Base-by-base conservation (phyloP, 30 jellyfish, hydroid and myxozoan species). In the Turritopsis dohrnii region DNA sequence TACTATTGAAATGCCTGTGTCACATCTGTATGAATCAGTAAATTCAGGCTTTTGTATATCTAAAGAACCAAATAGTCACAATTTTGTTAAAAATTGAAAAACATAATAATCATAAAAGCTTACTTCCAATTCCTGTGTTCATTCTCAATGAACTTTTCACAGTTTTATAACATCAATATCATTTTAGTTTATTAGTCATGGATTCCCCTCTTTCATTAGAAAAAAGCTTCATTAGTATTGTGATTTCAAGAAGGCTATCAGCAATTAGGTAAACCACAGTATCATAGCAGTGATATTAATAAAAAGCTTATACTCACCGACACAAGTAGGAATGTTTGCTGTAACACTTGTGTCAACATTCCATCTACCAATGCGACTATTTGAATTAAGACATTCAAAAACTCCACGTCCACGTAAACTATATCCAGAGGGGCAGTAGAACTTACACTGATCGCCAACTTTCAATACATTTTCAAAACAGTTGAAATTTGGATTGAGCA, bases 381-480 rank as follows among this genome's bases (percentile, higher is more conserved):
- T 26, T 9, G 54, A 54, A 80, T 75, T 31, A 31, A 80, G 66
- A 1, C 87, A 80, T 65, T 80, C 87, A 29, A 90, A 60, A 13
- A 84, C 95, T 69, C 76, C 72, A 13, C 89, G 84, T 18, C 96
- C 95, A 21, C 73, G 77, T 9, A 90, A 29, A 54, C 85, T 54
- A 77, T 81, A 90, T 1, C 92, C 90, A 7, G 71, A 19, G 29
- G 93, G 89, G 66, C 97, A 90, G 1, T 18, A 54, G 76, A 90
- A 90, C 28, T 73, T 66, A 72, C 97, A 90, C 16, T 79, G 69
- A 28, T 90, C 95, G 30, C 81, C 90, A 54, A 87, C 96, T 30
- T 86, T 81, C 17, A 85, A 79, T 1, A 69, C 79, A 18, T 66
- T 74, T 52, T 85, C 79, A 28, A 90, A 86, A 52, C 97, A 90